Base-by-base conservation (phyloP, 2,888 invertebrate genomes). In the Stegana nigrithorax region DNA sequence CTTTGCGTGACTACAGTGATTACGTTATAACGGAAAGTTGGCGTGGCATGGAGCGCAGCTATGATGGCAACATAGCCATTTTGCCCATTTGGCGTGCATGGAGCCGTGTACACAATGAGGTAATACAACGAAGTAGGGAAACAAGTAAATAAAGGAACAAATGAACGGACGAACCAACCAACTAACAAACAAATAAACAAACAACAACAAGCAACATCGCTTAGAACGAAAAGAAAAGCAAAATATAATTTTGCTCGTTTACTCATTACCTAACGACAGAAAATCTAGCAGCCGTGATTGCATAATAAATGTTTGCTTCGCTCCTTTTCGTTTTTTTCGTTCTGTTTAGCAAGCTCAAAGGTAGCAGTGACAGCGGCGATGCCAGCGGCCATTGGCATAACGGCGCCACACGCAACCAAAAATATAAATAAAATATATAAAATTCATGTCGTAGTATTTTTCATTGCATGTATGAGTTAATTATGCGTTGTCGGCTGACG, bases 81-180 rank as follows among this genome's bases (percentile, higher is more conserved):
- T 86, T 93, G 62, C 92, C 93, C 78, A 91, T 94, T 57, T 89
- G 93, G 88, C 91, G 91, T 65, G 92, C 93, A 25, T 94, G 94
- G 94, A 93, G 93, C 62, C 88, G 89, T 73, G 90, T 90, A 88
- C 84, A 90, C 84, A 86, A 88, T 77, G 90, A 91, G 83, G 91
- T 89, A 85, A 84, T 83, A 29, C 5, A 29, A n/a, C n/a, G n/a
- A n/a, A n/a, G n/a, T n/a, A n/a, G n/a, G n/a, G n/a, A 29, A 29
- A 29, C 5, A 29, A 29, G 10, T 7, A 29, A 29, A 32, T 12
- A 32, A 32, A 32, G 32, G 3, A 32, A 32, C 32, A 32, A 10
- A 32, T 7, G 29, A 29, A 29, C 29, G 10, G 29, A 6, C 10
- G 6, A 29, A 10, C 29, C 10, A 29, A 10, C 29, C 10, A 29